Evolutionary conservation across 2,113 vertebrate genomes (phyloP).

Genomic region (Gymnocephalus cernua): DNA sequence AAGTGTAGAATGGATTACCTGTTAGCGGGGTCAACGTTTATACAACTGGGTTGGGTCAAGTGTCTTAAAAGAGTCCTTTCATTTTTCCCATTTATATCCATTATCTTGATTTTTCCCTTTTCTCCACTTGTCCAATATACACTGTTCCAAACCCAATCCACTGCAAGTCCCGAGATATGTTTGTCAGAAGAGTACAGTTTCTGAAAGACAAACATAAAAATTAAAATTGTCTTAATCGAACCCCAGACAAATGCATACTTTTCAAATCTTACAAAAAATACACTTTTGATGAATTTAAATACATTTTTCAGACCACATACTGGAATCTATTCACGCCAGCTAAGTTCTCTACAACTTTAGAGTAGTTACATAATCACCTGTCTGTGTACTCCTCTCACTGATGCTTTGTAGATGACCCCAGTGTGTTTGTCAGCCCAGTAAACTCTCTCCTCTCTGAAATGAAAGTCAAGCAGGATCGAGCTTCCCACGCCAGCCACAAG

Average conservation of each 20-base stretch:
- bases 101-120: slow-evolving; percentile 88
- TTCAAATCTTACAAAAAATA: neutral
- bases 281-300: neutral
- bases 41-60: slow-evolving; percentile 83
- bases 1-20: slow-evolving; percentile 83
- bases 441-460: slow-evolving; percentile 86
- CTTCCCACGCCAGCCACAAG: slow-evolving; percentile 84
- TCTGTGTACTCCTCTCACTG: slow-evolving; percentile 85
- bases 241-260: neutral
- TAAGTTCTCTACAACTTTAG: neutral
- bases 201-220: slow-evolving; percentile 78
- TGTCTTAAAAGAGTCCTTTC: slow-evolving; percentile 83
- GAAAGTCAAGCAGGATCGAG: slow-evolving; percentile 87
- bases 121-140: slow-evolving; percentile 89
- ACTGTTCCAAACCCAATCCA: slow-evolving; percentile 91
- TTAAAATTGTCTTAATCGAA: neutral
- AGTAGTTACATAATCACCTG: slow-evolving; percentile 84
- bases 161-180: slow-evolving; percentile 90
- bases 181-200: slow-evolving; percentile 86
- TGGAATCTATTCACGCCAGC: neutral
- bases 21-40: slow-evolving; percentile 87
- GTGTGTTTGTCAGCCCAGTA: slow-evolving; percentile 91
- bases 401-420: slow-evolving; percentile 87
- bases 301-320: neutral
- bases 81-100: slow-evolving; percentile 87